Evolutionary conservation across 2,797 vertebrate species (phyloP), one percentile per base, ranked within the genome.

Genomic region (Spinibarbus caldwelli): DNA sequence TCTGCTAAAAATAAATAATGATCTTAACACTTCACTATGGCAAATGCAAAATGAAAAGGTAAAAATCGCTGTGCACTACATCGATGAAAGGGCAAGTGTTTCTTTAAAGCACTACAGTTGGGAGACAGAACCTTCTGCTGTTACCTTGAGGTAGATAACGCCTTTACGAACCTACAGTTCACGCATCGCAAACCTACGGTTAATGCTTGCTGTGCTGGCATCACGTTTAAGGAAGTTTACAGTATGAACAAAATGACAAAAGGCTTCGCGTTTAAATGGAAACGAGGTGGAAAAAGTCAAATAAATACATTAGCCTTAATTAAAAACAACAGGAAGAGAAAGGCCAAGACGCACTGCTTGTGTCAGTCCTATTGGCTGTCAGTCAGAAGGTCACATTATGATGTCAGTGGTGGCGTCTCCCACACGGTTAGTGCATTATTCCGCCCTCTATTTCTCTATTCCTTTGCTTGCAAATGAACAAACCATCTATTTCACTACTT

Each of bases 91-190:
- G 96, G 95, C 93, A 96, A 91, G 93, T 88, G 91, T 90, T 92
- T 92, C 92, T 95, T 95, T 96, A 96, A 97, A 98, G 97, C 97
- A 98, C 96, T 97, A 96, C 94, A 96, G 96, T 95, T 95, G 95
- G 94, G 93, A 96, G 95, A 95, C 95, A 95, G 96, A 97, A 95
- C 97, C 96, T 95, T 96, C 97, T 96, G 96, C 96, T 96, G 97
- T 98, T 99, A 99, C 98, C 98, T 99, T 98, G 98, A 99, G 98
- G 98, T 99, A 99, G 98, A 99, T 97, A 98, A 98, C 98, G 98
- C 96, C 96, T 97, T 96, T 97, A 98, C 96, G 95, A 97, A 97
- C 97, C 96, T 96, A 97, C 96, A 95, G 95, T 95, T 96, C 95
- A 96, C 36, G 17, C 36, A 31, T 72, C 1, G 80, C 80, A 43